Evolutionary conservation across 2,113 vertebrate species (phyloP).

Genomic region (Saccopteryx bilineata): DNA sequence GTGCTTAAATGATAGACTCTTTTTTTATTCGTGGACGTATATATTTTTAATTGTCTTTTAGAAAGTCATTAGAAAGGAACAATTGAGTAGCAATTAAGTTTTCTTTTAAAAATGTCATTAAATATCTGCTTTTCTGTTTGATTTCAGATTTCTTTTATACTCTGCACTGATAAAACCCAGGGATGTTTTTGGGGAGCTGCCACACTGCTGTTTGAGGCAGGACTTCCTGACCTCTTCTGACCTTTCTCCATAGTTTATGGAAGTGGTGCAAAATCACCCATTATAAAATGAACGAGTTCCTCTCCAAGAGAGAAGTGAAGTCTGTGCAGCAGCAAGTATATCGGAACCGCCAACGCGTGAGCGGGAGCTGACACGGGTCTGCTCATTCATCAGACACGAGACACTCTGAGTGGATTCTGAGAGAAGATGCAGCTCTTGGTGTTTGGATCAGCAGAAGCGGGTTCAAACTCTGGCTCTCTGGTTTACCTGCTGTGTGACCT

Average conservation of each 20-base stretch:
- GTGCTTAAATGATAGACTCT: not conserved
- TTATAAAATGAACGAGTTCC: not conserved
- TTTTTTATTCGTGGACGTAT: conserved; percentile 26
- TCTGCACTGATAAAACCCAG: not conserved
- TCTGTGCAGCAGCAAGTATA: fast-evolving
- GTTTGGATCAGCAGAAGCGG: no score
- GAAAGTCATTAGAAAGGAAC: conserved; percentile 69
- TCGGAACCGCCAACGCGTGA: fast-evolving
- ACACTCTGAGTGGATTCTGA: fast-evolving
- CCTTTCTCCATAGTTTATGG: not conserved
- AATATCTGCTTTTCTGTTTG: not conserved
- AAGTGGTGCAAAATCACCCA: not conserved
- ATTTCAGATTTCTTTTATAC: not conserved
- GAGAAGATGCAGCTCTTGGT: fast-evolving
- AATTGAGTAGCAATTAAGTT: conserved; percentile 57
- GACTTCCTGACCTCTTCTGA: not conserved
- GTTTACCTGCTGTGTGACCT: fast-evolving
- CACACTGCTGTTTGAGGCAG: fast-evolving
- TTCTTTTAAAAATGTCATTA: conserved; percentile 65
- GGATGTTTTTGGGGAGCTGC: not conserved
- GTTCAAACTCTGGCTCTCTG: fast-evolving
- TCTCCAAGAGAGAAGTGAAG: not conserved
- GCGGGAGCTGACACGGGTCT: fast-evolving
- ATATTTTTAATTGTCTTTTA: conserved; percentile 68
- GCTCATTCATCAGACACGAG: fast-evolving